Percentiles rank a stretch among this genome's conserved stretches.
These are phyloP conservation scores for Nannoperca obscura DNA, from an alignment of 2,797 vertebrate species.

Conservation along the genomic window DNA sequence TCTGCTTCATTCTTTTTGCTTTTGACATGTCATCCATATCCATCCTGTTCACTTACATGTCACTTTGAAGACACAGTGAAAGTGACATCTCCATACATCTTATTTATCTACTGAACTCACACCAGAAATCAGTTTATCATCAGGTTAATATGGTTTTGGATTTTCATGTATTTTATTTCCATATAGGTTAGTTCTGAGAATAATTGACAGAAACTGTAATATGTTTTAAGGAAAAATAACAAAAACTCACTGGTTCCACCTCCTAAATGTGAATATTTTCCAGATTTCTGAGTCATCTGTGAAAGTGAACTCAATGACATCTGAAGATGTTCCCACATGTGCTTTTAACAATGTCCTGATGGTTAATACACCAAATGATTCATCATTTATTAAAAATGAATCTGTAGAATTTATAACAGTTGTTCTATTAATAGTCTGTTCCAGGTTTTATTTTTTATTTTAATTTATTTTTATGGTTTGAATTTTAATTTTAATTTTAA, in stretches of 20 bases:
- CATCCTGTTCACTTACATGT: slow-evolving; percentile 1
- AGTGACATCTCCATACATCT: background rate
- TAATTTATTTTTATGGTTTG: too few species aligned
- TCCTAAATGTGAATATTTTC: background rate
- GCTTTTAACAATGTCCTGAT: background rate
- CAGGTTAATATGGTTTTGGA: background rate
- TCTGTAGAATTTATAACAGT: too few species aligned
- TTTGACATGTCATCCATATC: background rate
- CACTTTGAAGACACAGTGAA: background rate
- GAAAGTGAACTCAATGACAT: background rate
- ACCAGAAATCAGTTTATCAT: background rate
- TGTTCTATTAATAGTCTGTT: too few species aligned
- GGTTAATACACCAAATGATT: background rate
- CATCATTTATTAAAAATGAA: background rate
- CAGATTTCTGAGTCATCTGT: background rate
- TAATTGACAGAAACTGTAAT: background rate
- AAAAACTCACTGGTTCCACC: too few species aligned
- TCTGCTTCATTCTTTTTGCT: slow-evolving; percentile 8
- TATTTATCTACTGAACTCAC: background rate
- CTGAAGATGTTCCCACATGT: background rate
- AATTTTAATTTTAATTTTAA: too few species aligned
- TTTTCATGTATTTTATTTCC: background rate
- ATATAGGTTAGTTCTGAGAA: background rate
- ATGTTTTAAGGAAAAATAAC: background rate
- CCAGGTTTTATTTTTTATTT: background rate